phyloP scores from a whole-genome alignment of 2,888 invertebrate genomes.

The Trachelus tabidus region DNA sequence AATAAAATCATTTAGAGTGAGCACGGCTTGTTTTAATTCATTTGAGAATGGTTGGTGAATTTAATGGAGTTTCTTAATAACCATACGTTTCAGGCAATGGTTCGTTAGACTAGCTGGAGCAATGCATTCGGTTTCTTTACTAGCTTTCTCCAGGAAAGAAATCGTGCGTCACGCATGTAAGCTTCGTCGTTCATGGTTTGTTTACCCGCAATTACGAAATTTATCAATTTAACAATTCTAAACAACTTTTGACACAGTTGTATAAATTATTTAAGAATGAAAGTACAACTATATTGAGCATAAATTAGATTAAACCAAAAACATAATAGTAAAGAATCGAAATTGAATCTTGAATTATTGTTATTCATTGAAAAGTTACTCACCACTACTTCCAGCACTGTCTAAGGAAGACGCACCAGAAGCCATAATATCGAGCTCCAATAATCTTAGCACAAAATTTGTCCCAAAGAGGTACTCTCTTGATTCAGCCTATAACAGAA shows the following conservation, averaged over 20 bases:
- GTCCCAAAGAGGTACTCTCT: slow-evolving; percentile 46
- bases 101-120: slow-evolving; percentile 47
- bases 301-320: not conserved
- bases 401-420: slow-evolving; percentile 83
- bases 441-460: slow-evolving; percentile 34
- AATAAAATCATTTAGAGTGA: slow-evolving; percentile 34
- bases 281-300: not conserved
- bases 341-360: slow-evolving; percentile 7
- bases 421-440: slow-evolving; percentile 71
- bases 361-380: slow-evolving; percentile 50
- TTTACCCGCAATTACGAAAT: not conserved
- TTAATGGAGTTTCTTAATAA: not conserved
- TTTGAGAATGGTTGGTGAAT: not conserved
- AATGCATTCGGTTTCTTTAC: slow-evolving; percentile 43
- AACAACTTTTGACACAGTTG: not conserved
- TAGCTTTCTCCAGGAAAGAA: slow-evolving; percentile 64
- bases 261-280: not conserved
- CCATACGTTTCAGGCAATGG: not conserved
- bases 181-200: slow-evolving; percentile 47
- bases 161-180: slow-evolving; percentile 58
- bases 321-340: not conserved
- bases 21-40: slow-evolving; percentile 1
- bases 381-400: slow-evolving; percentile 82
- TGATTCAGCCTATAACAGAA: slow-evolving; percentile 59
- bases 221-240: not conserved